phyloP scores from a whole-genome alignment of 2,888 invertebrate genomes.

The Panopea generosa region DNA sequence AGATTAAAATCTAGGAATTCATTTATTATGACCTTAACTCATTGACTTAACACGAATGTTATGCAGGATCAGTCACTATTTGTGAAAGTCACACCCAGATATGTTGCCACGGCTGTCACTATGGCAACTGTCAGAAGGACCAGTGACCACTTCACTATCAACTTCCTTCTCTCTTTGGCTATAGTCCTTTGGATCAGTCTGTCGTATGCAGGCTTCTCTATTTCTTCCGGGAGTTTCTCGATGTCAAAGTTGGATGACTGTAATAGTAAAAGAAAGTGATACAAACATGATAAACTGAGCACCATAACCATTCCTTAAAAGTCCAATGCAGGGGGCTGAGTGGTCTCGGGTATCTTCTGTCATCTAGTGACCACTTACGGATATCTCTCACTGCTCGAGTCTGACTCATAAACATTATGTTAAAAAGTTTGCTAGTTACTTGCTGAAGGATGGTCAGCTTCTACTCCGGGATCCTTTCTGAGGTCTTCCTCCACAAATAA shows the following conservation, averaged over 20 bases:
- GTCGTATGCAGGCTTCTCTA: slow-evolving; percentile 57
- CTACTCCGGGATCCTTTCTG: too few species aligned
- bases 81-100: slow-evolving; percentile 52
- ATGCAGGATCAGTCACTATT: background rate
- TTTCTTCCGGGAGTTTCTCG: slow-evolving; percentile 48
- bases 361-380: too few species aligned
- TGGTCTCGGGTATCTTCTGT: too few species aligned
- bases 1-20: too few species aligned
- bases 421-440: too few species aligned
- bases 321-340: too few species aligned
- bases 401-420: too few species aligned
- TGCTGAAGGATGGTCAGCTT: too few species aligned
- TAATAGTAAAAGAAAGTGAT: slow-evolving; percentile 20
- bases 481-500: too few species aligned
- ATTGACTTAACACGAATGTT: too few species aligned
- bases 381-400: too few species aligned
- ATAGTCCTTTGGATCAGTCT: slow-evolving; percentile 57
- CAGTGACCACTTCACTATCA: slow-evolving; percentile 58
- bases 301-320: background rate
- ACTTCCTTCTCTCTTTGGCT: slow-evolving; percentile 60
- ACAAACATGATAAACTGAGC: background rate
- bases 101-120: slow-evolving; percentile 59
- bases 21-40: too few species aligned
- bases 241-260: slow-evolving; percentile 55
- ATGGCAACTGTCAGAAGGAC: slow-evolving; percentile 55